Percentiles rank a stretch among this genome's conserved stretches.
Evolutionary conservation across 2,113 vertebrate genomes (phyloP).

Genomic region (Ctenomys sociabilis): DNA sequence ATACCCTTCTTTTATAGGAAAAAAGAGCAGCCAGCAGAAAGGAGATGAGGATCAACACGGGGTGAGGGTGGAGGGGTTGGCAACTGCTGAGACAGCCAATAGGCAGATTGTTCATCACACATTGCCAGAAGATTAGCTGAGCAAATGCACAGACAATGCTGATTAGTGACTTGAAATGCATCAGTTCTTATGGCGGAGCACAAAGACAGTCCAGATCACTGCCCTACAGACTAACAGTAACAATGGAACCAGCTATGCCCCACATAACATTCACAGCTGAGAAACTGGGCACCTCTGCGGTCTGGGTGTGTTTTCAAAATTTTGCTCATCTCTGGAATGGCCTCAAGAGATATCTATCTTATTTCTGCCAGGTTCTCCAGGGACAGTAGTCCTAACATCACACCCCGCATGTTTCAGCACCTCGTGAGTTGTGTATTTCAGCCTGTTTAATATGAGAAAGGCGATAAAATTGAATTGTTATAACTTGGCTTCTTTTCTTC

Average conservation of each 20-base stretch:
- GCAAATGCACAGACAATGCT: constrained; percentile 87
- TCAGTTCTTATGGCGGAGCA: constrained; percentile 80
- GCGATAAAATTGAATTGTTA: constrained; percentile 62
- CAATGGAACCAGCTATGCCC: constrained; percentile 74
- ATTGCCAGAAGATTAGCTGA: constrained; percentile 88
- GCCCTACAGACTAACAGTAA: constrained; percentile 75
- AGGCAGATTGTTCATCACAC: constrained; percentile 87
- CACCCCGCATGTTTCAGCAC: constrained; percentile 60
- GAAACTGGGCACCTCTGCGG: constrained; percentile 54
- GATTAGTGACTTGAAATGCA: constrained; percentile 86
- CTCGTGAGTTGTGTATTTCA: constrained; percentile 52
- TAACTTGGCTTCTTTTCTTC: constrained; percentile 42
- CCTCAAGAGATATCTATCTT: constrained; percentile 73
- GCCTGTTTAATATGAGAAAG: constrained; percentile 58
- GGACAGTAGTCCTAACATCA: constrained; percentile 68
- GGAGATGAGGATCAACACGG: constrained; percentile 85
- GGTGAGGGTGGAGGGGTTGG: constrained; percentile 84
- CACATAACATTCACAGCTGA: constrained; percentile 70
- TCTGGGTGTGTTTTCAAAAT: constrained; percentile 68
- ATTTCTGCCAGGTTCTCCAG: constrained; percentile 68
- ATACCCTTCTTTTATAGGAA: constrained; percentile 78
- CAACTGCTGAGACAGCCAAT: constrained; percentile 88
- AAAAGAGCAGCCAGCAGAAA: constrained; percentile 88
- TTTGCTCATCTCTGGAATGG: constrained; percentile 66
- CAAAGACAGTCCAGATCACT: constrained; percentile 84